Conservation (phyloP, 2,797 vertebrate species). For the Pitangus sulphuratus region DNA sequence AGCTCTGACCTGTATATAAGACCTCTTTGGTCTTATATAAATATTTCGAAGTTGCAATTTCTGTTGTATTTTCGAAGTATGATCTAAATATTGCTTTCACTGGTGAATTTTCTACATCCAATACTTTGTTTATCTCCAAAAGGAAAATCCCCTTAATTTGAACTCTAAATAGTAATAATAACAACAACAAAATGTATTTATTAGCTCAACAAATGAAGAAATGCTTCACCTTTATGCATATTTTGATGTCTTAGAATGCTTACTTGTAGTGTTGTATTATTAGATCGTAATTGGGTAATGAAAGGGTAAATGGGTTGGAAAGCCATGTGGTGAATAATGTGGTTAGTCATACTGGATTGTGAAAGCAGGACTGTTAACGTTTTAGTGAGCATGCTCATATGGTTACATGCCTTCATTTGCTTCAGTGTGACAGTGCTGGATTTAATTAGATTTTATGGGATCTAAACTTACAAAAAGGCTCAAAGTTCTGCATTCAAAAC, state of each 20-base stretch:
- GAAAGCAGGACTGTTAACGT: not conserved
- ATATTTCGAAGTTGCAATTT: not conserved
- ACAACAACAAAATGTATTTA: not conserved
- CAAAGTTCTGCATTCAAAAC: conserved; percentile 45
- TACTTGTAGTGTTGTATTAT: not conserved
- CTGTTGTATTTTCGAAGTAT: not conserved
- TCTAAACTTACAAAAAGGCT: conserved; percentile 55
- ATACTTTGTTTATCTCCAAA: not conserved
- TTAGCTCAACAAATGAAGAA: not conserved
- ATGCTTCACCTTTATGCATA: not conserved
- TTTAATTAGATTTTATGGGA: conserved; percentile 71
- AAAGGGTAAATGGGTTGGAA: conserved; percentile 50
- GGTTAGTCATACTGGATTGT: conserved; percentile 30
- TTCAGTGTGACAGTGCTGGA: conserved; percentile 42
- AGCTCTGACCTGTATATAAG: not conserved
- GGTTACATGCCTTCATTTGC: conserved; percentile 20
- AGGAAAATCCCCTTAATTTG: not conserved
- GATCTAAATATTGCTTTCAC: not conserved
- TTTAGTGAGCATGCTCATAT: conserved; percentile 21
- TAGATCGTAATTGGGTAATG: conserved; percentile 41
- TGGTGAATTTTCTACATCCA: not conserved
- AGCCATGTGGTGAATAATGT: conserved; percentile 1
- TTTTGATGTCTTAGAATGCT: not conserved
- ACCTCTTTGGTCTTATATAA: not conserved
- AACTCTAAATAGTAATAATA: not conserved